Evolutionary conservation across 2,113 vertebrate species (phyloP), one percentile per base, ranked within the genome.

Genomic region (Cyanoramphus novaezelandiae): DNA sequence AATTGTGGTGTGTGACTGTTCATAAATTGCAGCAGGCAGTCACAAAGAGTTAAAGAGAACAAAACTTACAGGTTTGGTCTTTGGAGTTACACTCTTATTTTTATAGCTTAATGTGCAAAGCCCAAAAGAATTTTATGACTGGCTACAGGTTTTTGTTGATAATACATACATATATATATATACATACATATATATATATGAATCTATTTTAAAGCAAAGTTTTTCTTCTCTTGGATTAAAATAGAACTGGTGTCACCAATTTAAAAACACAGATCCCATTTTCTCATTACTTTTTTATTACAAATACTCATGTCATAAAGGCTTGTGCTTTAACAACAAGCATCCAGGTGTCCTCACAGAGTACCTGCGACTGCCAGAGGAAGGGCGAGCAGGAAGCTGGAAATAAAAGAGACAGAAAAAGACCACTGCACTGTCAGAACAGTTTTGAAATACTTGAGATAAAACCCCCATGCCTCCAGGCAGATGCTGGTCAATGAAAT

Each of bases 341-440:
- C 83, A 57, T 53, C 84, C 60, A 23, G 78, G 57, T 95, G 57
- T 93, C 88, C 70, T 88, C 75, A 55, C 82, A 95, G 90, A 90
- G 47, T 74, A 76, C 57, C 74, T 79, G 64, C 85, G 83, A 88
- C 68, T 85, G 69, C 82, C 81, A 82, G 88, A 94, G 57, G 83
- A 82, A 77, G 44, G 75, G 64, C 71, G 78, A 90, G 33, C 77
- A 92, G 74, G 59, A 86, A 79, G n/a, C 27, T 53, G 82, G 81
- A 59, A 70, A 55, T 55, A 55, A 47, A 21, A 60, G n/a, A 37
- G n/a, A 35, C 33, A 35, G 67, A 50, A 59, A 92, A 92, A 82
- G 46, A 23, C 31, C 39, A 47, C 35, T 85, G 39, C 83, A 49
- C 55, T 44, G 4, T 94, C 79, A 86, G 76, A 90, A 79, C 71